Evolutionary conservation across 2,113 vertebrate species (phyloP).

Genomic region (Taurulus bubalis): DNA sequence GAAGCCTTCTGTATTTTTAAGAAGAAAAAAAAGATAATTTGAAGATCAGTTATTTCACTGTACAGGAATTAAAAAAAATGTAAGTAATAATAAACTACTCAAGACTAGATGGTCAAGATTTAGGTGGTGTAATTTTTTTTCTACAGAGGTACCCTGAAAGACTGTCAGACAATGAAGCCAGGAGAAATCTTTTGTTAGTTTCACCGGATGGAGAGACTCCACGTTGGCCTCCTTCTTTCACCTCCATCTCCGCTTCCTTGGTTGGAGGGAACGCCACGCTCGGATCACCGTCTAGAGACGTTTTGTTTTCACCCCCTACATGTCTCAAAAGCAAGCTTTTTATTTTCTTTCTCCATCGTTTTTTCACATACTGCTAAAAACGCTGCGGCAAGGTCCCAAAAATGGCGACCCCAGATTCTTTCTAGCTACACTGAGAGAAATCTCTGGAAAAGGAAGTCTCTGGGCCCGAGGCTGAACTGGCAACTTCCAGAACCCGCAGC

Average conservation of each 20-base stretch:
- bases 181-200: slow-evolving; percentile 55
- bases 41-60: slow-evolving; percentile 82
- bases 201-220: slow-evolving; percentile 37
- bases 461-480: slow-evolving; percentile 47
- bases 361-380: slow-evolving; percentile 51
- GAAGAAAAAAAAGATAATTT: slow-evolving; percentile 71
- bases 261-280: slow-evolving; percentile 44
- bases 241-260: slow-evolving; percentile 42
- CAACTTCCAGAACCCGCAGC: slow-evolving; percentile 52
- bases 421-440: slow-evolving; percentile 39
- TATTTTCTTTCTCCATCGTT: slow-evolving; percentile 15
- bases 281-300: slow-evolving; percentile 52
- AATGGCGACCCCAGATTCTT: slow-evolving; percentile 58
- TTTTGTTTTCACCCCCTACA: slow-evolving; percentile 47
- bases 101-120: slow-evolving; percentile 85
- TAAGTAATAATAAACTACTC: slow-evolving; percentile 81
- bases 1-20: slow-evolving; percentile 83
- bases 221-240: slow-evolving; percentile 45
- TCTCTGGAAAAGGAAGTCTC: slow-evolving; percentile 29
- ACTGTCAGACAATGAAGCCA: slow-evolving; percentile 45
- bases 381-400: slow-evolving; percentile 51
- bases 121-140: slow-evolving; percentile 96
- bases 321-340: slow-evolving; percentile 50
- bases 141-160: slow-evolving; percentile 85
- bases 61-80: slow-evolving; percentile 83